Evolutionary conservation across 2,113 vertebrate species (phyloP).

Genomic region (Coptodon rendalli): DNA sequence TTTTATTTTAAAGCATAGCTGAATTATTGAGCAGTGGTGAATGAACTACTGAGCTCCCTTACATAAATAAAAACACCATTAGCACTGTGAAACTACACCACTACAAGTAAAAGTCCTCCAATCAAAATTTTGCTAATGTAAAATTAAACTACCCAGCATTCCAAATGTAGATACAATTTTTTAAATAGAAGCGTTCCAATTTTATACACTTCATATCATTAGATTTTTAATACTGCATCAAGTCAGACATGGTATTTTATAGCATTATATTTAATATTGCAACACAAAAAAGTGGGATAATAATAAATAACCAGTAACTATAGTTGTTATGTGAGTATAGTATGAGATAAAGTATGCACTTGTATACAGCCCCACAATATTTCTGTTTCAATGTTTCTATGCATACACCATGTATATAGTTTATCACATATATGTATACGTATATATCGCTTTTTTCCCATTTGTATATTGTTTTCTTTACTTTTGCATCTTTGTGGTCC

Average conservation of each 20-base stretch:
- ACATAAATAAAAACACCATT: neutral
- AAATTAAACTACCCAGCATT: neutral
- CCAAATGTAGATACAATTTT: fast-evolving
- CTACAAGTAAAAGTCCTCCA: neutral
- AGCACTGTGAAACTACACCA: neutral
- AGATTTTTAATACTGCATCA: neutral
- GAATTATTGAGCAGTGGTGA: neutral
- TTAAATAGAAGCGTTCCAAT: neutral
- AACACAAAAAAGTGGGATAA: neutral
- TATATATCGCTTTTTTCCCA: neutral
- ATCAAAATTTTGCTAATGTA: neutral
- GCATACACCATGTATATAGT: neutral
- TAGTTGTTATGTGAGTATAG: neutral
- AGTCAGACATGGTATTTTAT: neutral
- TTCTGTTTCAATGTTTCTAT: neutral
- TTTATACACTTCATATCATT: neutral
- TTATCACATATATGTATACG: neutral
- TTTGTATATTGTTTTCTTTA: neutral
- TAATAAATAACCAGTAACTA: neutral
- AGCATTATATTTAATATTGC: neutral
- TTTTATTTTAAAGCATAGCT: neutral
- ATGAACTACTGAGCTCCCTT: neutral
- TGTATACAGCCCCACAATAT: neutral
- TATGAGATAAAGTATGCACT: neutral
- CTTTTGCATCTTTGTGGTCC: neutral